Conservation (phyloP, 2,113 vertebrate species). For the Mirza zaza region DNA sequence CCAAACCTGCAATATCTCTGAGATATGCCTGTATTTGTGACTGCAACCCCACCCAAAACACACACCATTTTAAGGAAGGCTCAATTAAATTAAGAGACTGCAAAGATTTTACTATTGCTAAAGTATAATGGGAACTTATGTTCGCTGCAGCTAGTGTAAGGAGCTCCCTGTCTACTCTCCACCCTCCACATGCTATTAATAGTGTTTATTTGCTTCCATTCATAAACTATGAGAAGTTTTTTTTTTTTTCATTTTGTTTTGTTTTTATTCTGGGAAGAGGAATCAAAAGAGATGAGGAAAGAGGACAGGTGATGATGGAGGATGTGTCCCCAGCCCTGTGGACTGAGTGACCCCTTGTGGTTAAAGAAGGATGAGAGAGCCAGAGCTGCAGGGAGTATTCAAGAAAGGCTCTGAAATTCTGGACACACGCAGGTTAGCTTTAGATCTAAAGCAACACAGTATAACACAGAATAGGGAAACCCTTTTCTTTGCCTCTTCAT, state of each 20-base stretch:
- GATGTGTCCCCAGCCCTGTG: background rate
- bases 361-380: constrained; percentile 4
- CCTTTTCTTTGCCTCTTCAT: background rate
- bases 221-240: background rate
- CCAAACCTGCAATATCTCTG: background rate
- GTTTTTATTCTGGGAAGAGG: background rate
- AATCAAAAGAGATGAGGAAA: constrained; percentile 12
- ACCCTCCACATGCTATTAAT: background rate
- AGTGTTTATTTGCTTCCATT: background rate
- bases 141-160: background rate
- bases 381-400: background rate
- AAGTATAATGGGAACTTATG: background rate
- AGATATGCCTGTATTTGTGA: background rate
- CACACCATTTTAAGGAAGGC: background rate
- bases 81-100: background rate
- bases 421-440: background rate
- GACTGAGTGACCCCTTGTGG: constrained; percentile 60
- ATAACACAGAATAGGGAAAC: background rate
- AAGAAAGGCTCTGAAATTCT: constrained; percentile 9
- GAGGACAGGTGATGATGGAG: background rate
- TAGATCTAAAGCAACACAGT: background rate
- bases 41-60: background rate
- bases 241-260: background rate
- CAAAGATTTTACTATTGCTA: background rate
- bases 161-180: background rate